phyloP scores from a whole-genome alignment of 2,113 vertebrate species.

The human (Homo sapiens) region DNA sequence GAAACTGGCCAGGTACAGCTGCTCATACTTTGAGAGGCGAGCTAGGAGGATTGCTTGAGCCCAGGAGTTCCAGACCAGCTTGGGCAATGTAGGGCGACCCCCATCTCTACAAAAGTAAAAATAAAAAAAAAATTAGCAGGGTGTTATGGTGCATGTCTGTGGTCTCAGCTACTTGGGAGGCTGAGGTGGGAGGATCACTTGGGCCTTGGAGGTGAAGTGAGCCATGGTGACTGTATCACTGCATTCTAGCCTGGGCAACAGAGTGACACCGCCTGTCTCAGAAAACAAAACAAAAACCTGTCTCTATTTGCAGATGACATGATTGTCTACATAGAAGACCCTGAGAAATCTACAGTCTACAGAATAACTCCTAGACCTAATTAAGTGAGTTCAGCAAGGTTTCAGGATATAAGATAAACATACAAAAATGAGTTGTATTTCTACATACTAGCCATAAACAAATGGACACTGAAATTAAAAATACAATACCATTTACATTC shows the following conservation, averaged over 20 bases:
- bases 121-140: background rate
- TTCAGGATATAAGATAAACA: background rate
- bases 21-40: background rate
- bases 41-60: background rate
- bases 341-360: background rate
- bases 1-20: background rate
- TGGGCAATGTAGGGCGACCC: background rate
- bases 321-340: background rate
- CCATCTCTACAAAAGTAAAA: background rate
- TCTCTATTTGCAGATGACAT: background rate
- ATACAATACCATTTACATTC: background rate
- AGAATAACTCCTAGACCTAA: slow-evolving; percentile 29
- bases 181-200: background rate
- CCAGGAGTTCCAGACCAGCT: background rate
- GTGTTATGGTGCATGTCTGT: background rate
- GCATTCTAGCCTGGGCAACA: background rate
- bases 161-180: background rate
- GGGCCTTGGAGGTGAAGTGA: background rate
- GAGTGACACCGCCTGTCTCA: background rate
- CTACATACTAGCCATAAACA: background rate
- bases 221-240: background rate
- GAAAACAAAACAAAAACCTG: background rate
- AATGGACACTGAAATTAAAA: background rate
- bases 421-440: background rate
- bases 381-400: background rate